Percentiles rank a stretch among this genome's conserved stretches.
phyloP scores from a whole-genome alignment of 1,140 invertebrate genomes.

The Pseudomyrmex concolor region DNA sequence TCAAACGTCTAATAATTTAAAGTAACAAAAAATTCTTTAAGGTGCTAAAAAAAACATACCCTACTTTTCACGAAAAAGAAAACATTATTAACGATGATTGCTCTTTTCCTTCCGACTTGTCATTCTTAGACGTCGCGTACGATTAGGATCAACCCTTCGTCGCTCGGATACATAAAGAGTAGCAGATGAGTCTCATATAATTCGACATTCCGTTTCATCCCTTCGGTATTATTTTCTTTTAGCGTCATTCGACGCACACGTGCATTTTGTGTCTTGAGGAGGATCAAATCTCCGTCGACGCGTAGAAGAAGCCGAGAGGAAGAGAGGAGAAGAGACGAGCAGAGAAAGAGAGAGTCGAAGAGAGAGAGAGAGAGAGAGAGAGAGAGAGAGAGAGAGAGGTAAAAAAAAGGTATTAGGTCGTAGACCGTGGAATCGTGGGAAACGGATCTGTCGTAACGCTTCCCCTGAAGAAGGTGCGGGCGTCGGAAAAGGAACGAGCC shows the following conservation, averaged over 20 bases:
- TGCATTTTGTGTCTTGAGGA: conserved; percentile 23
- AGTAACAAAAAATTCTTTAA: neutral
- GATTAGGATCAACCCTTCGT: conserved; percentile 35
- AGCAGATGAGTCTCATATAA: conserved; percentile 4
- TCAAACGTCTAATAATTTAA: neutral
- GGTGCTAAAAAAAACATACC: neutral
- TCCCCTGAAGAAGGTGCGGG: conserved; percentile 18
- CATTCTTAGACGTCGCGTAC: conserved; percentile 8
- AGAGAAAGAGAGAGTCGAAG: conserved; percentile 5
- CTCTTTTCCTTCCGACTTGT: neutral
- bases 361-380: conserved; percentile 72
- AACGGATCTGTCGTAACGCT: conserved; percentile 71
- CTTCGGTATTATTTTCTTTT: neutral
- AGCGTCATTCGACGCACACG: conserved; percentile 29
- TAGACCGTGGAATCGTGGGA: conserved; percentile 78
- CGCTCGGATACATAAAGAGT: conserved; percentile 10
- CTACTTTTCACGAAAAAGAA: neutral
- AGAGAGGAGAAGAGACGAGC: neutral
- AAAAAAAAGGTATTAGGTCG: conserved; percentile 81
- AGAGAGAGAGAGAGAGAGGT: conserved; percentile 72
- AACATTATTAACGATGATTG: neutral
- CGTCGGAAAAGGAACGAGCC: neutral
- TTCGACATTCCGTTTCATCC: conserved; percentile 19
- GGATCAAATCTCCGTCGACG: conserved; percentile 21
- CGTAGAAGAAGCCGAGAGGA: conserved; percentile 3